Conservation (phyloP, 2,888 invertebrate species). For the Epirrhoe tristata region DNA sequence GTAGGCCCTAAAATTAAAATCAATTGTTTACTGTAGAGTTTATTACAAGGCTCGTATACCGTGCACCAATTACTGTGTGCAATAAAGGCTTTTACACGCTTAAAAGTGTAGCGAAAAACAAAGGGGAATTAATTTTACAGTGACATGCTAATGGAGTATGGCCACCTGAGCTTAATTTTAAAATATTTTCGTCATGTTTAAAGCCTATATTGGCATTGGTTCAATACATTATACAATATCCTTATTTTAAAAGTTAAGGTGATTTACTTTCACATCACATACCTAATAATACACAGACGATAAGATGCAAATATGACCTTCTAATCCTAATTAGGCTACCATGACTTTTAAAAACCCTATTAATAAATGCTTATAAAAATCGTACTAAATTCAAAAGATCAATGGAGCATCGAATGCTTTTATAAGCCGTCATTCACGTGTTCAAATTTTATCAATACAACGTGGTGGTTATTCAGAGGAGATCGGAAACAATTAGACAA, state of each 20-base stretch:
- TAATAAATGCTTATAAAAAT: conserved; percentile 2
- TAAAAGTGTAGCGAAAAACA: conserved; percentile 70
- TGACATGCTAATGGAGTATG: conserved; percentile 68
- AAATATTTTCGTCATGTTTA: conserved; percentile 47
- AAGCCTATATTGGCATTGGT: conserved; percentile 34
- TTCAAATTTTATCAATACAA: conserved; percentile 79
- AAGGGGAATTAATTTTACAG: conserved; percentile 72
- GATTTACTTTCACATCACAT: neutral
- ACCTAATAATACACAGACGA: neutral
- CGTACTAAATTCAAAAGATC: conserved; percentile 42
- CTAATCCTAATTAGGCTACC: neutral
- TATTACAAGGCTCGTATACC: conserved; percentile 53
- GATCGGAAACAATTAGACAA: conserved; percentile 84
- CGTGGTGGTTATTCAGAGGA: conserved; percentile 75
- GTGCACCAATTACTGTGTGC: conserved; percentile 66
- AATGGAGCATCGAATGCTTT: conserved; percentile 61
- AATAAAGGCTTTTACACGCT: conserved; percentile 66
- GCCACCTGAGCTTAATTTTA: conserved; percentile 60
- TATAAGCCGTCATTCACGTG: conserved; percentile 71
- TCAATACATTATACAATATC: conserved; percentile 2
- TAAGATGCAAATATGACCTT: neutral
- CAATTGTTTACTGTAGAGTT: conserved; percentile 51
- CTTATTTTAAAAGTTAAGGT: neutral
- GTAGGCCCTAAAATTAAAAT: conserved; percentile 52
- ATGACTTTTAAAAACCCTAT: neutral